Percentiles rank a stretch among this genome's conserved stretches.
Evolutionary conservation across 2,888 invertebrate genomes (phyloP).

Genomic region (Elysia crispata): DNA sequence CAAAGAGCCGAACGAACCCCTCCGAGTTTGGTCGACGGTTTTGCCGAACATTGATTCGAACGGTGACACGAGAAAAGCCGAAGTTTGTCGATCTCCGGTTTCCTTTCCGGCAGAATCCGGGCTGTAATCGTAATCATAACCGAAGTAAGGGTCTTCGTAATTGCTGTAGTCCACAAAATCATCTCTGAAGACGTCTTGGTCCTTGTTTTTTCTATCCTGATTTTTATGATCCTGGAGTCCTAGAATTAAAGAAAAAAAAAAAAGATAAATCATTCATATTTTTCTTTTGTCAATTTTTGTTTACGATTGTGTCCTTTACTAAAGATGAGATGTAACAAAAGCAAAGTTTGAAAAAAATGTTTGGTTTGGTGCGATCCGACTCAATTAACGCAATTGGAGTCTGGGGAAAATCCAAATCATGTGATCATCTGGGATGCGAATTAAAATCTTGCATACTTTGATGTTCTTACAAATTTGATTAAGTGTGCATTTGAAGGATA

Average conservation of each 20-base stretch:
- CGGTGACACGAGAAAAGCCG: conserved; percentile 32
- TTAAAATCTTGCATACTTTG: too few relatives aligned
- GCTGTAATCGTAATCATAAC: background rate
- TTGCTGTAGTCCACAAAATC: conserved; percentile 2
- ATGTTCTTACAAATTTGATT: too few relatives aligned
- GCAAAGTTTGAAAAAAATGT: too few relatives aligned
- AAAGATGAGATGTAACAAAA: too few relatives aligned
- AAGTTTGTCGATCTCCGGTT: background rate
- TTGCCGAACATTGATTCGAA: conserved; percentile 47
- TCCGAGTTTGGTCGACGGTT: conserved; percentile 49
- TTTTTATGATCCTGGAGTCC: background rate
- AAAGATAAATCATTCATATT: background rate
- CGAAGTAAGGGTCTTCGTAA: conserved; percentile 5
- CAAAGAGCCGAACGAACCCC: conserved; percentile 41
- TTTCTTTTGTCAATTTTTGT: too few relatives aligned
- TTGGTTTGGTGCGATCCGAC: too few relatives aligned
- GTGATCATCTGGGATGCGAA: too few relatives aligned
- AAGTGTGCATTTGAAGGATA: too few relatives aligned
- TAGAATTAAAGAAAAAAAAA: background rate
- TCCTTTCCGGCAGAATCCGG: background rate
- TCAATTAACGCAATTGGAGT: too few relatives aligned
- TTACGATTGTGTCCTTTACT: too few relatives aligned
- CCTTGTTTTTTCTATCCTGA: background rate
- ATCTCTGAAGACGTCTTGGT: background rate
- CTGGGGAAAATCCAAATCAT: too few relatives aligned